phyloP scores from a whole-genome alignment of 2,113 vertebrate genomes.

The Grantiella picta region DNA sequence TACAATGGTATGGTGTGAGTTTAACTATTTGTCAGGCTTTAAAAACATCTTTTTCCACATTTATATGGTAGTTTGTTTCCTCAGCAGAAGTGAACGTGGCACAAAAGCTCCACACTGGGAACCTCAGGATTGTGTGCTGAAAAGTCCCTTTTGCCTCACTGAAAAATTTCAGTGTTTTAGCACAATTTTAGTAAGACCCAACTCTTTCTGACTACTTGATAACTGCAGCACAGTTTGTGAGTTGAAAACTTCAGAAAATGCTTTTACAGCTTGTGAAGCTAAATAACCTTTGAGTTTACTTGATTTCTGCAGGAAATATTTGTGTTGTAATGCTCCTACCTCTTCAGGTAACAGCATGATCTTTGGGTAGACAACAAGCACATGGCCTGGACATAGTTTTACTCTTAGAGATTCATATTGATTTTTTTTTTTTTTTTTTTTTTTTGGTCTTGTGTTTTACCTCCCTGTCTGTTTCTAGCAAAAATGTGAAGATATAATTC shows the following conservation, averaged over 20 bases:
- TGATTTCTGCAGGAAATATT: not conserved
- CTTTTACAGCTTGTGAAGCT: not conserved
- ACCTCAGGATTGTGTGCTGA: not conserved
- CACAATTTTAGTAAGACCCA: not conserved
- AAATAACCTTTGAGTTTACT: not conserved
- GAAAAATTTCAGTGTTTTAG: not conserved
- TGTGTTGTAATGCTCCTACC: not conserved
- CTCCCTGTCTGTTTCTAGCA: not conserved
- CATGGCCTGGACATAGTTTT: not conserved
- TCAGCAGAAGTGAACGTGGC: not conserved
- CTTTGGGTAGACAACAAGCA: not conserved
- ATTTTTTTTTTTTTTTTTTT: not conserved
- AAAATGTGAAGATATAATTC: not conserved
- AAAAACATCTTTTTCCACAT: fast-evolving
- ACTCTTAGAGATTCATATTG: not conserved
- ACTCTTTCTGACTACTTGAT: not conserved
- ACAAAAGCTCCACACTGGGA: not conserved
- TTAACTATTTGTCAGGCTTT: not conserved
- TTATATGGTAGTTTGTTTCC: not conserved
- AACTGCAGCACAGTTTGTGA: not conserved
- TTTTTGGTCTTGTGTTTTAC: not conserved
- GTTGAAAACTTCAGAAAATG: not conserved
- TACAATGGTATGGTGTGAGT: fast-evolving
- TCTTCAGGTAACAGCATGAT: not conserved
- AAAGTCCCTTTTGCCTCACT: not conserved